Base-by-base conservation (phyloP, 2,113 vertebrate genomes). In the Poicephalus gulielmi region DNA sequence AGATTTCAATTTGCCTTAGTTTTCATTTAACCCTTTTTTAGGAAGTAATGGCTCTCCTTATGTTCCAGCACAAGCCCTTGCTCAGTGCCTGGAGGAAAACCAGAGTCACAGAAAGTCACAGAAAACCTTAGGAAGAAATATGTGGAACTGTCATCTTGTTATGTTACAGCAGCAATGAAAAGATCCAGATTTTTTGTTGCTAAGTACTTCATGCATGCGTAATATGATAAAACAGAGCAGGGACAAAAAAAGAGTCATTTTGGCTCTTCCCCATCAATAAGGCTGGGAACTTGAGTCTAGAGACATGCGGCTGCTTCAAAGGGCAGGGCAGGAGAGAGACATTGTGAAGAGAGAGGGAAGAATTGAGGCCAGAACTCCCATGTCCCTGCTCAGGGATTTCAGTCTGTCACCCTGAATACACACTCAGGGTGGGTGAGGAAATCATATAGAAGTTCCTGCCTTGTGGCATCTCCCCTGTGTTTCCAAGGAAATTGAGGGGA, bases 401-500 rank as follows among this genome's bases (percentile, higher is more conserved):
- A 44, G 27, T 14, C 67, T 76, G 17, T 20, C 59, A 46, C 37
- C 52, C 57, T 35, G 37, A 60, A 5, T 23, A 41, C 22, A 2
- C 17, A 0, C 39, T 23, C 0, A 2, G 23, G 49, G 12, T 16
- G 20, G 64, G 4, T 67, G 73, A 89, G 41, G 22, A 83, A 43
- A 18, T 71, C 55, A 30, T 27, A 67, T 47, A 73, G 57, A 49
- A 59, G 37, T 68, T 37, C 37, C n/a, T 52, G 59, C n/a, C 24
- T 71, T 3, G 0, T 50, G 31, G 17, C n/a, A 25, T 46, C 18
- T 41, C 43, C 28, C 35, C 7, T 0, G 0, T 14, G 16, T 53
- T 46, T 37, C 90, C 44, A n/a, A 25, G 80, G 55, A 70, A 62
- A 74, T 6, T 5, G 28, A 80, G 18, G 17, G 43, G 43, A 66